These are phyloP conservation scores for Thaleichthys pacificus DNA, from an alignment of 2,797 vertebrate species.

Conservation along the genomic window DNA sequence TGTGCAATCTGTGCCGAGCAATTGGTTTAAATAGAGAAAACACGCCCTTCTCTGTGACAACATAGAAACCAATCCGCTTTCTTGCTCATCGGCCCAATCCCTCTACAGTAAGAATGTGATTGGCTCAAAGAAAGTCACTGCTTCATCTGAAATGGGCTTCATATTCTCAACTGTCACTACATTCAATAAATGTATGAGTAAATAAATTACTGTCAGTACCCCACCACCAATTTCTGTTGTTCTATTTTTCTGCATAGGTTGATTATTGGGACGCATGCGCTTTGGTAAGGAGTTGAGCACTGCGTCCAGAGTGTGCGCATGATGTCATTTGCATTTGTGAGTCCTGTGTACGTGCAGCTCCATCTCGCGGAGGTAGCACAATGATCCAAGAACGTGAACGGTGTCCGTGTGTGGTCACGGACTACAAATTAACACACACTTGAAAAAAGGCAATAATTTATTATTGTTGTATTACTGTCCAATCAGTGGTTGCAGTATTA, in stretches of 20 bases:
- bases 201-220: neutral
- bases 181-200: neutral
- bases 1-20: constrained; percentile 43
- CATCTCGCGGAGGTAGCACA: neutral
- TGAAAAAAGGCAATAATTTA: too few relatives aligned
- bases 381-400: too few relatives aligned
- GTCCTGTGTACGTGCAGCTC: neutral
- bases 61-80: constrained; percentile 22
- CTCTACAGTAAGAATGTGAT: constrained; percentile 27
- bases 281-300: too few relatives aligned
- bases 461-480: too few relatives aligned
- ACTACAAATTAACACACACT: too few relatives aligned
- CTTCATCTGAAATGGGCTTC: neutral
- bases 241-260: neutral
- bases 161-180: neutral
- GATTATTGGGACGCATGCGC: neutral
- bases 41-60: constrained; percentile 63
- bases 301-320: neutral
- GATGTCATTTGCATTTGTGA: neutral
- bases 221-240: too few relatives aligned
- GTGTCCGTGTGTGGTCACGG: too few relatives aligned
- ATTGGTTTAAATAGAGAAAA: constrained; percentile 67
- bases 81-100: constrained; percentile 61
- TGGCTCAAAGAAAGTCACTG: constrained; percentile 31
- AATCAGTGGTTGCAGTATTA: too few relatives aligned